Conservation (phyloP, 2,797 vertebrate species). For the Anomalospiza imberbis region DNA sequence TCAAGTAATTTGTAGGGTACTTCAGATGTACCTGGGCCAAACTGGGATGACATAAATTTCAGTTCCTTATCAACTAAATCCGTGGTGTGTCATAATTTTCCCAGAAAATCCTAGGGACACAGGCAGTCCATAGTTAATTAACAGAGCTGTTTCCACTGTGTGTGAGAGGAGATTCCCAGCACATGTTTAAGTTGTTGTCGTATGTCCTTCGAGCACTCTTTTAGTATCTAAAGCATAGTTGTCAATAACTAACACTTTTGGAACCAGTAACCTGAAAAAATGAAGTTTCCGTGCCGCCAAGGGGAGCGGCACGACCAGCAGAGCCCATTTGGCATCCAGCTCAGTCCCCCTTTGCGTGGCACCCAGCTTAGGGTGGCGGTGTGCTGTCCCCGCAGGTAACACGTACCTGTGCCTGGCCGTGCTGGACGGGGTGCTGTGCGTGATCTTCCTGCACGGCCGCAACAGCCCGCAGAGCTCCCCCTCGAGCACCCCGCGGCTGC, state of each 20-base stretch:
- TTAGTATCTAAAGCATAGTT: background rate
- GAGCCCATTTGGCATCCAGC: background rate
- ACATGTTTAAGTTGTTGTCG: background rate
- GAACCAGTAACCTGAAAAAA: background rate
- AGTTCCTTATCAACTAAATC: background rate
- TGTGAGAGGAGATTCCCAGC: rapidly evolving
- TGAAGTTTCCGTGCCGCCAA: rapidly evolving
- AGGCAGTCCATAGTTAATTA: background rate
- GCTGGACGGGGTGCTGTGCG: conserved; percentile 90
- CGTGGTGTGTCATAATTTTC: background rate
- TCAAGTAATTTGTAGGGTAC: background rate
- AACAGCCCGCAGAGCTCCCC: conserved; percentile 95
- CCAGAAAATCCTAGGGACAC: background rate
- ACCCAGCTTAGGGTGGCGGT: background rate
- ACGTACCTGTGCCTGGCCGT: conserved; percentile 96
- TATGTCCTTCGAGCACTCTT: rapidly evolving
- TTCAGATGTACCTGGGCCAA: background rate
- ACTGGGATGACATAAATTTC: background rate
- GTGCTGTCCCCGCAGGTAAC: conserved; percentile 77
- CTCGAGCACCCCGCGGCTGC: conserved; percentile 89
- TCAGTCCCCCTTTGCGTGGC: rapidly evolving
- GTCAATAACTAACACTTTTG: background rate
- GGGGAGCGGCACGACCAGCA: background rate
- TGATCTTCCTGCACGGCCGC: conserved; percentile 96
- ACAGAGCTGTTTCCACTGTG: background rate